Base-by-base conservation (phyloP, 1,140 invertebrate genomes). In the Caenorhabditis briggsae region DNA sequence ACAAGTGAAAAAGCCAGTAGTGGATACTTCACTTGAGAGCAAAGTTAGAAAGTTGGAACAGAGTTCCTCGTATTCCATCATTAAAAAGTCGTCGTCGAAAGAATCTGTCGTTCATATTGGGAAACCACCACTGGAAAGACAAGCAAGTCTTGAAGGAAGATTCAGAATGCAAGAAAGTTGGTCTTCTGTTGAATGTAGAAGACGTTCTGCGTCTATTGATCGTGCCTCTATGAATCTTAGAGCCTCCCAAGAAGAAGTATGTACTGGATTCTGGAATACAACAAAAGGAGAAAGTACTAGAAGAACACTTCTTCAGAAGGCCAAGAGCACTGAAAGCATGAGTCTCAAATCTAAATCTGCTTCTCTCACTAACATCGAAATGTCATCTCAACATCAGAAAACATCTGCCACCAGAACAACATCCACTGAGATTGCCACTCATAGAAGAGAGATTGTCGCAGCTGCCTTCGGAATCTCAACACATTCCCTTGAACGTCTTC, bases 81-180 rank as follows among this genome's bases (percentile, higher is more conserved):
- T 78, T 25, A 78, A 78, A 23, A 78, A 78, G 14, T 50, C 70
- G n/a, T 50, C 70, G 7, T 78, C 70, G 1, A 78, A 78, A 78
- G 46, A 50, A 23, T 78, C 70, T 50, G 70, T 50, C 53, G n/a
- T 50, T 23, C 46, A 50, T 50, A 46, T 1, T 50, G 70, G 43
- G 50, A 78, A 43, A 78, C 70, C 43, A 46, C 46, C 46, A 20
- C 43, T 78, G 14, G 70, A 78, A 16, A 78, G 70, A 78, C 70
- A 78, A 78, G 70, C 70, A 20, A 78, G 70, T 78, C 70, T 78
- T 25, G 70, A 78, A 78, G 70, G 70, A 78, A 78, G 70, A 50
- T 78, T 78, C 70, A 41, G n/a, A 50, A 78, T 78, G 70, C 18
- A 78, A 78, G 70, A 78, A 53, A 78, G 70, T 78, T 78, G 70